phyloP scores from a whole-genome alignment of 2,797 vertebrate species.

The Steatocranus sp. region DNA sequence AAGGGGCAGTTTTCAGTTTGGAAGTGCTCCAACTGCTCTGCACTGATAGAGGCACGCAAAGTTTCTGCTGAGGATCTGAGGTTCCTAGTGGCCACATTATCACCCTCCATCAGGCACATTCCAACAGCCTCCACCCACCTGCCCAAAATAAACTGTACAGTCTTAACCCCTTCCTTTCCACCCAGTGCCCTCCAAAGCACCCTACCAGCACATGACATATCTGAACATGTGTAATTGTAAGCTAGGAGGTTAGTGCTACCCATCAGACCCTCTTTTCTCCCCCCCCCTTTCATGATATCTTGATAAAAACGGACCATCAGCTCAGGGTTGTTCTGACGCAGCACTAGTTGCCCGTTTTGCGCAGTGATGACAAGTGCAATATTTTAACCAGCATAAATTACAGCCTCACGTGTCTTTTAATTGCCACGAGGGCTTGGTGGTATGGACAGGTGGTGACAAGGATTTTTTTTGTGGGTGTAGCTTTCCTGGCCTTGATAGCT shows the following conservation, averaged over 20 bases:
- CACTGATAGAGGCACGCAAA: conserved; percentile 64
- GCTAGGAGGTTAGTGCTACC: background rate
- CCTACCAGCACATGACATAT: background rate
- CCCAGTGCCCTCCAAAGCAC: background rate
- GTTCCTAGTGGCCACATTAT: conserved; percentile 75
- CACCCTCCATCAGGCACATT: conserved; percentile 80
- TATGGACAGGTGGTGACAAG: background rate
- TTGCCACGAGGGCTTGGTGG: background rate
- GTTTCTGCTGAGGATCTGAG: conserved; percentile 62
- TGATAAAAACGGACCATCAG: background rate
- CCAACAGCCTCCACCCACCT: conserved; percentile 78
- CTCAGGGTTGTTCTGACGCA: background rate
- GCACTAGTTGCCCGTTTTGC: background rate
- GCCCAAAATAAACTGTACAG: conserved; percentile 77
- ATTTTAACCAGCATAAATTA: background rate
- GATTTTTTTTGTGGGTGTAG: background rate
- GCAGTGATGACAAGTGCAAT: background rate
- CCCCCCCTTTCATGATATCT: background rate
- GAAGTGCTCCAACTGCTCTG: conserved; percentile 54
- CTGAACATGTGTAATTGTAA: background rate
- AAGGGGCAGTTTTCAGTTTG: conserved; percentile 54
- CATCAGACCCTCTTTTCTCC: background rate
- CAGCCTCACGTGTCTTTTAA: background rate
- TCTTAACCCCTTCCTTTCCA: conserved; percentile 71
- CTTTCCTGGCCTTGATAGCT: background rate